Percentiles rank a stretch among this genome's conserved stretches.
Conservation (phyloP, 2,113 vertebrate genomes). For the Nansenia antarctica region DNA sequence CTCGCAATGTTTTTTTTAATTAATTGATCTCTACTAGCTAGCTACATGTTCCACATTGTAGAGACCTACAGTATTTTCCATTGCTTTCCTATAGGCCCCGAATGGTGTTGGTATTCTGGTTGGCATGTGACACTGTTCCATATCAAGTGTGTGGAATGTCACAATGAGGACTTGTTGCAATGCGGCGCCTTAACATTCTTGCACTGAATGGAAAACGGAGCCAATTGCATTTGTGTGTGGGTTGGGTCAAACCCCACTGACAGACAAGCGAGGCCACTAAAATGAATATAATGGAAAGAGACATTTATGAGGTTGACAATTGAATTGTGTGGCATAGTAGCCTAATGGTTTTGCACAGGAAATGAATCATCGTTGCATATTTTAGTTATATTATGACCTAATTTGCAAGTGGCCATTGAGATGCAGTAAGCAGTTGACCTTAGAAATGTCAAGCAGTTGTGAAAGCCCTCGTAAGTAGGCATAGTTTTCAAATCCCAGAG, state of each 20-base stretch:
- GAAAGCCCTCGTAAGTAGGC: too few species aligned
- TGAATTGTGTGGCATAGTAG: not conserved
- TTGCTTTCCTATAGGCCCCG: slow-evolving; percentile 13
- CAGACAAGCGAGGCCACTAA: slow-evolving; percentile 28
- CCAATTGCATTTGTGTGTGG: slow-evolving; percentile 71
- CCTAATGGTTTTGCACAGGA: too few species aligned
- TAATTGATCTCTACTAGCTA: not conserved
- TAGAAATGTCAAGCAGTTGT: not conserved
- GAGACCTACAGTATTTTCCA: slow-evolving; percentile 9
- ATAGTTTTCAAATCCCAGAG: not conserved
- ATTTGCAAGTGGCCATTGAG: too few species aligned
- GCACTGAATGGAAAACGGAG: slow-evolving; percentile 60
- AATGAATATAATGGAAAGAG: slow-evolving; percentile 62
- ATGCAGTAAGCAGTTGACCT: not conserved
- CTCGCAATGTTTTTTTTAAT: not conserved
- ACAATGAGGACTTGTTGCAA: slow-evolving; percentile 72
- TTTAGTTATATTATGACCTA: too few species aligned
- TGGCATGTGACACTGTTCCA: slow-evolving; percentile 57
- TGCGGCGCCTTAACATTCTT: slow-evolving; percentile 48
- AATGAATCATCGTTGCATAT: too few species aligned
- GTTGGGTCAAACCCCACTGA: slow-evolving; percentile 34
- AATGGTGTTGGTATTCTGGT: slow-evolving; percentile 52
- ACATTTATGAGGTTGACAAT: slow-evolving; percentile 34
- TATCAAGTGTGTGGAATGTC: slow-evolving; percentile 69
- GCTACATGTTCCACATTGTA: not conserved